These are phyloP conservation scores for Lasioglossum marginatum DNA, from an alignment of 2,888 invertebrate genomes.

Conservation along the genomic window DNA sequence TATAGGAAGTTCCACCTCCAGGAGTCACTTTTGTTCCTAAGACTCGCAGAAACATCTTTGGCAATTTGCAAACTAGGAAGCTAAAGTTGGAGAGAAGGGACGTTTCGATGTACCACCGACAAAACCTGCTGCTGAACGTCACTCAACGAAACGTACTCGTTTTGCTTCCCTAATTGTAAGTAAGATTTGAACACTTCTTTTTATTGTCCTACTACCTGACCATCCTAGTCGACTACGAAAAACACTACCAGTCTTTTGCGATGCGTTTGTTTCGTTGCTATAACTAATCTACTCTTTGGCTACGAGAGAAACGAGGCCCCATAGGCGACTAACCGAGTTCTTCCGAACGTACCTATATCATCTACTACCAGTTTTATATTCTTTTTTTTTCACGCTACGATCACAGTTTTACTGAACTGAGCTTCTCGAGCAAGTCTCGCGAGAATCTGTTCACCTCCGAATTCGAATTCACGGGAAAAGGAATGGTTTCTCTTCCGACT, in stretches of 20 bases:
- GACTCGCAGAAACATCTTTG: neutral
- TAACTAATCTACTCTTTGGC: constrained; percentile 59
- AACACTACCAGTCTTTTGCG: constrained; percentile 81
- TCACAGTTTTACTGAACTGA: constrained; percentile 83
- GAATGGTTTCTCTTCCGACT: constrained; percentile 58
- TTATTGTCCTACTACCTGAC: constrained; percentile 77
- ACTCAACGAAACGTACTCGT: constrained; percentile 52
- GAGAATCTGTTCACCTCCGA: constrained; percentile 69
- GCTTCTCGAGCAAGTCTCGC: constrained; percentile 77
- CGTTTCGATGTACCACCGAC: constrained; percentile 33
- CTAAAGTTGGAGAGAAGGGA: constrained; percentile 28
- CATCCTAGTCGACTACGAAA: constrained; percentile 74
- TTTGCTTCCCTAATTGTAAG: constrained; percentile 19
- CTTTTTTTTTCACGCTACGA: constrained; percentile 73
- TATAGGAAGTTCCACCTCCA: neutral
- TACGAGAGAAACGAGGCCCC: constrained; percentile 79
- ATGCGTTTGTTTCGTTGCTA: constrained; percentile 70
- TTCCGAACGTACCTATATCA: constrained; percentile 62
- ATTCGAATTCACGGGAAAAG: constrained; percentile 53
- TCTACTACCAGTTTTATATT: constrained; percentile 45
- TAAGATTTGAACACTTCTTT: constrained; percentile 76
- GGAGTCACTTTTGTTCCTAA: neutral
- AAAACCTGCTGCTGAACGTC: constrained; percentile 53
- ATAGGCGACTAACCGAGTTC: constrained; percentile 74
- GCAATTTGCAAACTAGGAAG: neutral